A percentile compares a stretch with the other conserved stretches of the same genome.
These are phyloP conservation scores for Aspidiotus rigidus DNA, from an alignment of 2,888 invertebrate genomes.

Conservation along the genomic window DNA sequence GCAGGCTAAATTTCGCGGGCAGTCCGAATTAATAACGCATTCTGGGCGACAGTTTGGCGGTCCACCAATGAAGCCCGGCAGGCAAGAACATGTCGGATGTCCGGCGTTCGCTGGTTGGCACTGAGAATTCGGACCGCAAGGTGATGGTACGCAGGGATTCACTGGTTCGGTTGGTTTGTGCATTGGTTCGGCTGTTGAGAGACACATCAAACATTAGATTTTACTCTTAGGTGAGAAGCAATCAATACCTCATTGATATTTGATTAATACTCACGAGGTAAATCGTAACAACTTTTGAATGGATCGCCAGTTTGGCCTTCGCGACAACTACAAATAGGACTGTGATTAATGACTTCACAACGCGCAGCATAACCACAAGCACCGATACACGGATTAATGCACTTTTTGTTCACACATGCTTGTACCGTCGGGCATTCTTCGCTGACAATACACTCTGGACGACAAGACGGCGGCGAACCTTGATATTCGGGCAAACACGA, in stretches of 20 bases:
- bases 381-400: slow-evolving; percentile 64
- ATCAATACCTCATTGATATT: not conserved
- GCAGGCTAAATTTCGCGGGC: slow-evolving; percentile 66
- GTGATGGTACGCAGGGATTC: slow-evolving; percentile 63
- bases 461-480: slow-evolving; percentile 46
- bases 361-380: slow-evolving; percentile 64
- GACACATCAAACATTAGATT: not conserved
- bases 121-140: slow-evolving; percentile 71
- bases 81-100: slow-evolving; percentile 63
- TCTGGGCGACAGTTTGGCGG: slow-evolving; percentile 76
- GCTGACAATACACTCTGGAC: slow-evolving; percentile 55
- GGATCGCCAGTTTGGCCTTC: slow-evolving; percentile 59
- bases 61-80: slow-evolving; percentile 64
- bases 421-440: slow-evolving; percentile 61
- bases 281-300: slow-evolving; percentile 49
- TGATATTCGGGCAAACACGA: slow-evolving; percentile 45
- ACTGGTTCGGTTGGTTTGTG: slow-evolving; percentile 6
- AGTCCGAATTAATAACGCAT: slow-evolving; percentile 72
- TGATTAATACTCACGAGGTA: slow-evolving; percentile 39
- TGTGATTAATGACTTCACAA: slow-evolving; percentile 66
- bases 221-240: not conserved
- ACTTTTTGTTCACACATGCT: slow-evolving; percentile 63
- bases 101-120: slow-evolving; percentile 54
- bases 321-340: slow-evolving; percentile 56
- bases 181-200: slow-evolving; percentile 21